Evolutionary conservation across 2,888 invertebrate genomes (phyloP).

Genomic region (Ochropacha duplaris): DNA sequence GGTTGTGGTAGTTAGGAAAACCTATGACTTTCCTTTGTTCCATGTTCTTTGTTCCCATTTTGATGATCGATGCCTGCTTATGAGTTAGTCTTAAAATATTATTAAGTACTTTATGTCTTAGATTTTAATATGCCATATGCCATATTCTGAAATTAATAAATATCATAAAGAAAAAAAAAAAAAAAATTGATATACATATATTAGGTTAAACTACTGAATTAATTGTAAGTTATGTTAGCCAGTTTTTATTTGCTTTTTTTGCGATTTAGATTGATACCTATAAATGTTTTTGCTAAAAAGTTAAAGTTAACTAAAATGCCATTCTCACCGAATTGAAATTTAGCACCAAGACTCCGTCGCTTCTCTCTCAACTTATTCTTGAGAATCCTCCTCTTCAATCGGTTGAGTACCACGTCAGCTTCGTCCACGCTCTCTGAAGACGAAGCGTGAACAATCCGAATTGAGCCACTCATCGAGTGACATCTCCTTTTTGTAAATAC

Average conservation of each 20-base stretch:
- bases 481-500: constrained; percentile 60
- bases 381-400: constrained; percentile 76
- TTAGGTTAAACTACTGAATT: too few species aligned
- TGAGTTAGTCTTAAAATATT: too few species aligned
- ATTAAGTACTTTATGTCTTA: too few species aligned
- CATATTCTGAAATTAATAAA: too few species aligned
- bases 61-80: too few species aligned
- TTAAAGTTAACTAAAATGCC: constrained; percentile 15
- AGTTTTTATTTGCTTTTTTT: too few species aligned
- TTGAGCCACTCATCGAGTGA: constrained; percentile 63
- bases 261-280: too few species aligned
- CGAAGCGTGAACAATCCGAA: constrained; percentile 59
- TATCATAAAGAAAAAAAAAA: too few species aligned
- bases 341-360: constrained; percentile 61
- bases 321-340: constrained; percentile 64
- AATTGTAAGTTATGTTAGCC: too few species aligned
- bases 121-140: too few species aligned
- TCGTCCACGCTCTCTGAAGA: constrained; percentile 81
- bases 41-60: too few species aligned
- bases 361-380: constrained; percentile 77
- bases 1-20: background rate
- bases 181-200: too few species aligned
- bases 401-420: constrained; percentile 76
- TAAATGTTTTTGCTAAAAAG: constrained; percentile 11
- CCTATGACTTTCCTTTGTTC: background rate